These are phyloP conservation scores for Camelus dromedarius DNA, from an alignment of 2,113 vertebrate species.

Conservation along the genomic window DNA sequence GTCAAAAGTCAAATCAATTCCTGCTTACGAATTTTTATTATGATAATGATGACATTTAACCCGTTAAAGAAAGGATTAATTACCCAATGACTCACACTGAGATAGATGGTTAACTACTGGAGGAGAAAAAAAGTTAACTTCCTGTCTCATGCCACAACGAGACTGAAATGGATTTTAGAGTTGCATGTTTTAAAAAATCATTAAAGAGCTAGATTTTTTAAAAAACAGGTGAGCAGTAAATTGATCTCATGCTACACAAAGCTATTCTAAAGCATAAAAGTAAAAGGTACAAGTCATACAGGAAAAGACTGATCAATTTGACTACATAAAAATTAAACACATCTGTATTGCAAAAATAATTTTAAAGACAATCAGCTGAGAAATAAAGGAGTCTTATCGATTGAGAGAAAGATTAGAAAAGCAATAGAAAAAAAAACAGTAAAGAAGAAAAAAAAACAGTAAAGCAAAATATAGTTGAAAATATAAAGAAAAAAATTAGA, in stretches of 20 bases:
- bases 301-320: background rate
- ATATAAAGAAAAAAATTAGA: background rate
- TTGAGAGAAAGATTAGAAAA: background rate
- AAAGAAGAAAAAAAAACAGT: background rate
- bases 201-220: background rate
- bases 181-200: background rate
- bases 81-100: background rate
- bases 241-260: background rate
- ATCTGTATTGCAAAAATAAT: background rate
- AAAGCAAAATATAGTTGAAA: background rate
- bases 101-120: background rate
- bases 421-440: background rate
- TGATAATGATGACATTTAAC: background rate
- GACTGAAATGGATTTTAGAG: background rate
- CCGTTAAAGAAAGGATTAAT: background rate
- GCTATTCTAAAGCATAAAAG: background rate
- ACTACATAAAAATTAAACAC: background rate
- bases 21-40: background rate
- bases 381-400: background rate
- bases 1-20: background rate
- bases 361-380: background rate
- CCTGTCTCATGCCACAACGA: background rate
- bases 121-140: background rate
- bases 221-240: background rate
- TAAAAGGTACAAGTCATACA: background rate